Evolutionary conservation across 2,797 vertebrate genomes (phyloP), one percentile per base, ranked within the genome.

Genomic region (Periophthalmus magnuspinnatus): DNA sequence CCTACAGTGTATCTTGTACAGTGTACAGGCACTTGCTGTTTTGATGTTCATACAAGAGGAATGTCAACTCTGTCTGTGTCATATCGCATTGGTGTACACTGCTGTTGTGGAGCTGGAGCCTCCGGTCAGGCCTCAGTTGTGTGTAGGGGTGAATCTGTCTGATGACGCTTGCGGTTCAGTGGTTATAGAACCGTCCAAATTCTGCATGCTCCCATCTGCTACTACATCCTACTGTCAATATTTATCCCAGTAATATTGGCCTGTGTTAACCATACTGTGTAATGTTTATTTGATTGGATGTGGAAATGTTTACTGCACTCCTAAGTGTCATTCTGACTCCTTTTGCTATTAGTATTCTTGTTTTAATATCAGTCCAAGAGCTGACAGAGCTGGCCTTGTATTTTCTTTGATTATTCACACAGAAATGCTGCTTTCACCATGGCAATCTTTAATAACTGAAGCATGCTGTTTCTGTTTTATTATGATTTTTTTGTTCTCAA

Each of bases 151-250:
- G 56, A 61, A 85, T 55, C 70, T 69, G 56, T 76, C 57, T 28
- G 34, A 70, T 76, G 75, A 68, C 48, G 5, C n/a, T 69, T 72
- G 67, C n/a, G 50, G 36, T 71, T 78, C 63, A 75, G 65, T 68
- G 50, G 41, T 69, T 69, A 76, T 67, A 63, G 48, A 68, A 54
- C 65, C 64, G 76, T 74, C 77, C 67, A 33, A 67, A 67, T 56
- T 52, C 56, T 14, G 59, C 58, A 8, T 10, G 5, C 50, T 66
- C 48, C 5, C 34, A 45, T 32, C 63, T 28, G 60, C 50, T 65
- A 32, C 47, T 41, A n/a, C 10, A 7, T 33, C 24, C 38, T 34
- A 7, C 69, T 56, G 33, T 69, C 50, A 34, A 66, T 48, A 11
- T 58, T 64, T 13, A 57, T 24, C 58, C 45, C 28, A 6, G 50